Evolutionary conservation across 2,113 vertebrate genomes (phyloP).

Genomic region (Aythya baeri): DNA sequence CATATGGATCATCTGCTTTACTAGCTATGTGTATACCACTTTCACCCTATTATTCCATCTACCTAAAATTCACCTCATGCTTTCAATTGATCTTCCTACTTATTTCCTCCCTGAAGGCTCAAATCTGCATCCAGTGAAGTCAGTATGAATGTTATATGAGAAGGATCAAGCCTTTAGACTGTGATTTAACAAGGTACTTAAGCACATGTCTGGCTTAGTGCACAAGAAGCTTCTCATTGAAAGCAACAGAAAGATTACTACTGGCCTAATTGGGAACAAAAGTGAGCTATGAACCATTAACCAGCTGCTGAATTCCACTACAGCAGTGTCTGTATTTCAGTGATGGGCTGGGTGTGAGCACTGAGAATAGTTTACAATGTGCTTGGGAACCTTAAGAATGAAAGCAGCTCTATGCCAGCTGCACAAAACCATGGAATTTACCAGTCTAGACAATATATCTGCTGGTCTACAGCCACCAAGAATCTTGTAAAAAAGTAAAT

Average conservation of each 20-base stretch:
- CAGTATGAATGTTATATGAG: conserved; percentile 23
- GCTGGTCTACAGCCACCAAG: background rate
- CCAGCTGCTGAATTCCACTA: conserved; percentile 25
- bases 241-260: conserved; percentile 37
- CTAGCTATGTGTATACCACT: background rate
- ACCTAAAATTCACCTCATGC: conserved; percentile 4
- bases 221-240: background rate
- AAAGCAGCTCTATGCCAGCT: background rate
- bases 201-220: background rate
- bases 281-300: background rate
- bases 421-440: background rate
- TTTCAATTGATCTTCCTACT: conserved; percentile 27
- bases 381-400: conserved; percentile 18
- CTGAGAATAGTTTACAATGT: background rate
- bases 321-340: background rate
- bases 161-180: conserved; percentile 42
- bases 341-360: background rate
- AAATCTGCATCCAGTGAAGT: conserved; percentile 30
- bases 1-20: conserved; percentile 20
- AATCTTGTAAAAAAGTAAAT: background rate
- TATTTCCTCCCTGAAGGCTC: conserved; percentile 19
- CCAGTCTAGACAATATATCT: background rate
- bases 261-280: conserved; percentile 35
- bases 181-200: conserved; percentile 54
- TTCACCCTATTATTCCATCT: conserved; percentile 2